Conservation (phyloP, 2,888 invertebrate genomes). For the Orchesella flavescens region DNA sequence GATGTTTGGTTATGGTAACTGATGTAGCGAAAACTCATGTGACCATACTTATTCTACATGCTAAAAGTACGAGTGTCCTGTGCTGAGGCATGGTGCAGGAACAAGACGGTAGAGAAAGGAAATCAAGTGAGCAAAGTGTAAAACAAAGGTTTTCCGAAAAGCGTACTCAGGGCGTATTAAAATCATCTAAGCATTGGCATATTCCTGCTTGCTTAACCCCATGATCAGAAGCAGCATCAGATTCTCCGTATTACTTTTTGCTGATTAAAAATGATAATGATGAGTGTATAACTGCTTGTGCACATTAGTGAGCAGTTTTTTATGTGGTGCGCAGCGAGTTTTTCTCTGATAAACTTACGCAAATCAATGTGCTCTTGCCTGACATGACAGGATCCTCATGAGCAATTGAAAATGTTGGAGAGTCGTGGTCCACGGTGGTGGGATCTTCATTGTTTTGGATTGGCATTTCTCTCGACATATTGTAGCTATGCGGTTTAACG, state of each 20-base stretch:
- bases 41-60: neutral
- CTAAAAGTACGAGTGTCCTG: neutral
- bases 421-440: neutral
- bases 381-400: slow-evolving; percentile 60
- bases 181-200: neutral
- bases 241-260: slow-evolving; percentile 21
- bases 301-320: slow-evolving; percentile 44
- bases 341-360: slow-evolving; percentile 27
- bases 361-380: slow-evolving; percentile 55
- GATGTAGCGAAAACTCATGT: too few relatives aligned
- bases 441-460: slow-evolving; percentile 16
- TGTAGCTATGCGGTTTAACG: neutral
- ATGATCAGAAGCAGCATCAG: slow-evolving; percentile 27
- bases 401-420: slow-evolving; percentile 36
- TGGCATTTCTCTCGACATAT: neutral
- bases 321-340: slow-evolving; percentile 31
- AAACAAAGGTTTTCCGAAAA: neutral
- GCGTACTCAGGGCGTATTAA: neutral
- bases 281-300: slow-evolving; percentile 55
- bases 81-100: neutral
- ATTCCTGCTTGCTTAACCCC: neutral
- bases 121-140: neutral
- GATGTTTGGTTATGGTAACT: slow-evolving; percentile 14
- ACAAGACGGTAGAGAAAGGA: neutral
- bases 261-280: slow-evolving; percentile 66